phyloP scores from a whole-genome alignment of 1,140 invertebrate species.

The Solenopsis invicta region DNA sequence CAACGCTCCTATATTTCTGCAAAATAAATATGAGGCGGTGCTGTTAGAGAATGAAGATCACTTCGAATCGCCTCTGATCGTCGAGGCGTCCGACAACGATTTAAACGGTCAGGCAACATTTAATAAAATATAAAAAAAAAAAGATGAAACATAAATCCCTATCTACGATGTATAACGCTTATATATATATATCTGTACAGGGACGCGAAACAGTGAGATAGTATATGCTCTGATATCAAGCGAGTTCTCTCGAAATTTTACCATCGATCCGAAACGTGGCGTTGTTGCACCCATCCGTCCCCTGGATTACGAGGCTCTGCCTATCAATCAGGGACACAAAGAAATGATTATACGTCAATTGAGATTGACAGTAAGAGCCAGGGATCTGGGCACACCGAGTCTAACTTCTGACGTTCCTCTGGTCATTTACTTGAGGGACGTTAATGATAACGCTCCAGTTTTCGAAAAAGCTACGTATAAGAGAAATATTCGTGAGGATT shows the following conservation, averaged over 20 bases:
- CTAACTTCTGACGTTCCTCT: conserved; percentile 92
- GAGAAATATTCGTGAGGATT: conserved; percentile 93
- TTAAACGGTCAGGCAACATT: conserved; percentile 90
- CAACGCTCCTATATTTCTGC: conserved; percentile 94
- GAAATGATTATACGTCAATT: conserved; percentile 89
- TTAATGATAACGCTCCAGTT: conserved; percentile 94
- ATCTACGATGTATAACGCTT: background rate
- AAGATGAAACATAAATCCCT: background rate
- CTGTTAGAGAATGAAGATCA: conserved; percentile 93
- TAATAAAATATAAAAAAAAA: conserved; percentile 1
- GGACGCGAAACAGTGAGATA: conserved; percentile 94
- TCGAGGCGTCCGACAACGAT: conserved; percentile 95
- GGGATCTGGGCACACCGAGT: conserved; percentile 93
- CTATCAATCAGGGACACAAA: conserved; percentile 88
- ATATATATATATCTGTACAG: conserved; percentile 82
- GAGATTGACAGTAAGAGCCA: conserved; percentile 92
- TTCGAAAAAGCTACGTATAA: conserved; percentile 93
- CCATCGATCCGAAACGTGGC: conserved; percentile 92
- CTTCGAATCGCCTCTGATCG: conserved; percentile 92
- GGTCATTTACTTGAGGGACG: conserved; percentile 94
- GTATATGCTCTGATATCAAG: conserved; percentile 93
- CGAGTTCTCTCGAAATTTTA: conserved; percentile 93
- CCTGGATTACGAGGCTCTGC: conserved; percentile 93
- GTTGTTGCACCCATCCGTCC: conserved; percentile 90
- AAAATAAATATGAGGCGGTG: conserved; percentile 94